Base-by-base conservation (phyloP, 2,797 vertebrate species). In the Xenopus petersii region DNA sequence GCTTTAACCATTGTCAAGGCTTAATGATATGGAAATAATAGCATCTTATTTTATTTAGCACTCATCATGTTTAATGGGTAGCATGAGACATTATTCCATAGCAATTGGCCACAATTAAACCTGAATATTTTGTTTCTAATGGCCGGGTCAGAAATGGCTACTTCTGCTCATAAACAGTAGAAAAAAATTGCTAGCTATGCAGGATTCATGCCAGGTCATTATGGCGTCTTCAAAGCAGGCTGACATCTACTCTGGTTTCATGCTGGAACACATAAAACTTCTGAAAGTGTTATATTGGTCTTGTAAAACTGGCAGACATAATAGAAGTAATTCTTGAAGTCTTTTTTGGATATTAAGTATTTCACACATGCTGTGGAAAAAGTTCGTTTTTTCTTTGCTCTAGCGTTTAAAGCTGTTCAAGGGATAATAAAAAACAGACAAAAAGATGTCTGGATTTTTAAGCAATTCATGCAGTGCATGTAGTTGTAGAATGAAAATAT, bases 381-480 rank as follows among this genome's bases (percentile, higher is more conserved):
- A 69, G 67, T 15, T 56, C 1, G 26, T 17, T 56, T 17, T 56
- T 56, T 56, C n/a, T 17, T 78, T 49, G 58, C 77, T 83, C 81
- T 80, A 85, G 81, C 81, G 81, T 83, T 79, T 76, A 83, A 67
- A 69, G 73, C 66, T 84, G 16, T 71, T 82, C 69, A 2, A 30
- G 81, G 70, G 79, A 81, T 88, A 89, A 90, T 84, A 84, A 85
- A 83, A 91, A 89, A 77, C 87, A 89, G 84, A 89, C 80, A 74
- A 81, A 74, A 36, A 73, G 69, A 69, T 70, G 80, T 71, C 83
- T 84, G 80, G 78, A 81, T 70, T 49, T 83, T 83, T 83, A 80
- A 84, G 75, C 81, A 70, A 74, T 81, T 80, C 81, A 84, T 75
- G 61, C 75, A 33, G 67, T 33, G 82, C 84, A 80, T 56, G 75